phyloP scores from a whole-genome alignment of 2,113 vertebrate species.

The Cariama cristata region DNA sequence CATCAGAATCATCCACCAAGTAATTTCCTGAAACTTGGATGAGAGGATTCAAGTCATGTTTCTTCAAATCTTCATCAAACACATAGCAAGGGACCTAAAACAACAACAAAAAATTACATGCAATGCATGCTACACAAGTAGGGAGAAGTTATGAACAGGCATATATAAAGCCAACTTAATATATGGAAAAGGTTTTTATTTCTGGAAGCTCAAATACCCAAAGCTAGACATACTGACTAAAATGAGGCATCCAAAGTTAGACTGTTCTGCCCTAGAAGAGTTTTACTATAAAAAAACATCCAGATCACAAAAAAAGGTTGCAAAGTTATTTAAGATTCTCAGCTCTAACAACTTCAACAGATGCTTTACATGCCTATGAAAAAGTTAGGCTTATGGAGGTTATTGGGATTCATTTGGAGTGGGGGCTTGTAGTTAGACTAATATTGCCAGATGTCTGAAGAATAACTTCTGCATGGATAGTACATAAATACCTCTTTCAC shows the following conservation, averaged over 20 bases:
- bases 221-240: not conserved
- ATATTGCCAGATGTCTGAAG: not conserved
- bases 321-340: not conserved
- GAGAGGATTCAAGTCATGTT: conserved; percentile 92
- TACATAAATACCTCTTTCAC: conserved; percentile 85
- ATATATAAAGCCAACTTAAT: not conserved
- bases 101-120: not conserved
- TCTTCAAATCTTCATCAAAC: conserved; percentile 84
- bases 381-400: not conserved
- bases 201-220: not conserved
- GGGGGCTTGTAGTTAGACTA: not conserved
- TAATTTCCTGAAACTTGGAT: conserved; percentile 86
- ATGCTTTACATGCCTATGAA: not conserved
- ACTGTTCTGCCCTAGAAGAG: not conserved
- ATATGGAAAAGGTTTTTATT: not conserved
- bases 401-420: not conserved
- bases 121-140: not conserved
- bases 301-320: not conserved
- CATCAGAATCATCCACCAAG: conserved; percentile 91
- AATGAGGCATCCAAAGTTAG: not conserved
- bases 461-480: not conserved
- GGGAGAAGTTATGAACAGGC: not conserved
- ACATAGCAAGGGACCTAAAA: conserved; percentile 91
- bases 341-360: not conserved
- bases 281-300: not conserved